These are phyloP conservation scores for Hydrozoanthus gracilis DNA, from an alignment of 92 coral and sea anemone genomes.

Conservation along the genomic window DNA sequence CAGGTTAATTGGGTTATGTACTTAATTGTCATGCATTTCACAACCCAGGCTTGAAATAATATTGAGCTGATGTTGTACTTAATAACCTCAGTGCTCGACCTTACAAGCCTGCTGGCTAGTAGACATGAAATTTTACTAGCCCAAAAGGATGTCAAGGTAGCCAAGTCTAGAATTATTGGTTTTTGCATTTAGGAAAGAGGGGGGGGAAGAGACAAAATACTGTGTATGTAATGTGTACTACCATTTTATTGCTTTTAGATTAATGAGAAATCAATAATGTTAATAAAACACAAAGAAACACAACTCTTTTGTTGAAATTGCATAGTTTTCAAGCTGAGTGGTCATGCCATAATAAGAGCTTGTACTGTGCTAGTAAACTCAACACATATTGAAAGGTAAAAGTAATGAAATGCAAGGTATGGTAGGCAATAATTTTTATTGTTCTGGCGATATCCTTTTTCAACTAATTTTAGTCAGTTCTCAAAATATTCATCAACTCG, in stretches of 20 bases:
- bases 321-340: conserved; percentile 18
- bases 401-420: neutral
- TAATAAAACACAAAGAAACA: conserved; percentile 15
- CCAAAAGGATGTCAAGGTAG: conserved; percentile 2
- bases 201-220: conserved; percentile 1
- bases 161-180: neutral
- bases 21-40: no score
- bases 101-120: neutral
- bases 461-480: conserved; percentile 24
- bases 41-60: no score
- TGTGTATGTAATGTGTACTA: conserved; percentile 25
- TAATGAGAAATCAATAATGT: conserved; percentile 14
- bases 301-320: conserved; percentile 27
- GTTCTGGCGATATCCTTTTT: neutral
- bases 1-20: no score
- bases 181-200: conserved; percentile 9
- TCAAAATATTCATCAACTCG: conserved; percentile 19
- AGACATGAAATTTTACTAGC: conserved; percentile 7
- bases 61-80: no score
- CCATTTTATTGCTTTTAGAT: conserved; percentile 18
- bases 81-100: no score
- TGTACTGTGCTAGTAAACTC: conserved; percentile 22
- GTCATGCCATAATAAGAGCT: conserved; percentile 10
- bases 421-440: neutral
- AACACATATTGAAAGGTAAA: conserved; percentile 2